Evolutionary conservation across 2,797 vertebrate species (phyloP).

Genomic region (Lemur catta): DNA sequence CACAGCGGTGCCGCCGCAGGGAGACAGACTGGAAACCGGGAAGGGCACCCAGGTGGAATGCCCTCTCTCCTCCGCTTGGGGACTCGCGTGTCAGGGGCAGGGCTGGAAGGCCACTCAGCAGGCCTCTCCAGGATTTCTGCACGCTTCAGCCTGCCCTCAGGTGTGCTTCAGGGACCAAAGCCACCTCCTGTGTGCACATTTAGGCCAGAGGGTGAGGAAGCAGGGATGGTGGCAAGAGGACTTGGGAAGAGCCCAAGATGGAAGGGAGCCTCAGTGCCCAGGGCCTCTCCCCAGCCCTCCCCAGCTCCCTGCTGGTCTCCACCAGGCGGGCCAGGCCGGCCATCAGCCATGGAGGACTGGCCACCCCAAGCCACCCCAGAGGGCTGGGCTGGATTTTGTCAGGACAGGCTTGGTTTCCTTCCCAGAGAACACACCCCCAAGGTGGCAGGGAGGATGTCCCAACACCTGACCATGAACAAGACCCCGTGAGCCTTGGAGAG

Average conservation of each 20-base stretch:
- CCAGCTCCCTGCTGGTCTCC: not conserved
- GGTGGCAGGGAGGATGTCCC: not conserved
- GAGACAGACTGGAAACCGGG: not conserved
- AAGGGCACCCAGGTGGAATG: not conserved
- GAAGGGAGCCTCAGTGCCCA: not conserved
- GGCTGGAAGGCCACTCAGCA: not conserved
- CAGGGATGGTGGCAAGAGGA: not conserved
- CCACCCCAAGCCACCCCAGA: fast-evolving
- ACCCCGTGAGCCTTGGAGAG: not conserved
- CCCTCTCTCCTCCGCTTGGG: not conserved
- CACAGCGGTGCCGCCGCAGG: fast-evolving
- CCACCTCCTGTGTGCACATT: not conserved
- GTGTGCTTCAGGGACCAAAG: not conserved
- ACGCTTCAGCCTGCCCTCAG: too few species aligned
- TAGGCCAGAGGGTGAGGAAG: not conserved
- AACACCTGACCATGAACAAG: not conserved
- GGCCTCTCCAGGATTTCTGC: not conserved
- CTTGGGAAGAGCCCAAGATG: not conserved
- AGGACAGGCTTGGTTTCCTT: not conserved
- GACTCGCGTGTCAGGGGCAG: not conserved
- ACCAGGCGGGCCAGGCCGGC: fast-evolving
- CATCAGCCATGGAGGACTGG: not conserved
- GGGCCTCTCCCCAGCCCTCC: fast-evolving
- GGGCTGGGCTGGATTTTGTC: not conserved
- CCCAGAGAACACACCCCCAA: not conserved